Evolutionary conservation across 2,888 invertebrate species (phyloP).

Genomic region (Pollenia labialis): DNA sequence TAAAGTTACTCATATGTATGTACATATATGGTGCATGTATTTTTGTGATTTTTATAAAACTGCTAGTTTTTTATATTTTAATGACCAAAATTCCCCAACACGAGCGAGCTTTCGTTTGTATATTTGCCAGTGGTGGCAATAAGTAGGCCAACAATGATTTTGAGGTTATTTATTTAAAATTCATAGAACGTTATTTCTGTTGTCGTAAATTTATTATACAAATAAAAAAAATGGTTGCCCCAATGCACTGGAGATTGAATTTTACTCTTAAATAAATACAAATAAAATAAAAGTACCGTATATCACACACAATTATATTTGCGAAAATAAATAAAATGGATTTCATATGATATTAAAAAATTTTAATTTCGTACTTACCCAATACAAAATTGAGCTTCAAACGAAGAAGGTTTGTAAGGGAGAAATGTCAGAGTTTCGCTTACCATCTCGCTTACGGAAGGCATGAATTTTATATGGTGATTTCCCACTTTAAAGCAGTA

Average conservation of each 20-base stretch:
- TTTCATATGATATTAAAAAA: too few relatives aligned
- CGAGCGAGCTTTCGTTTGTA: slow-evolving; percentile 1
- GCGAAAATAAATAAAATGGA: background rate
- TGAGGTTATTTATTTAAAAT: slow-evolving; percentile 64
- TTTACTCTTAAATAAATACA: background rate
- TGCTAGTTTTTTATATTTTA: slow-evolving; percentile 53
- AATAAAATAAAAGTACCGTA: background rate
- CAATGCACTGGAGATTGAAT: slow-evolving; percentile 52
- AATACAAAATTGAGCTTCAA: too few relatives aligned
- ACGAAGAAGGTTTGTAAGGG: too few relatives aligned
- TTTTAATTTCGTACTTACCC: too few relatives aligned
- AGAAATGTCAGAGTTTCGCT: too few relatives aligned
- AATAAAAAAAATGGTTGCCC: slow-evolving; percentile 50
- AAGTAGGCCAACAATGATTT: slow-evolving; percentile 63
- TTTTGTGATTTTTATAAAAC: slow-evolving; percentile 38
- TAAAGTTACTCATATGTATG: background rate
- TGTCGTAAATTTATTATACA: slow-evolving; percentile 62
- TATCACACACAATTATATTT: background rate
- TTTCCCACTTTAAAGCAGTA: too few relatives aligned
- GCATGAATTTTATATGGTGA: too few relatives aligned
- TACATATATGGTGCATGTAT: slow-evolving; percentile 9
- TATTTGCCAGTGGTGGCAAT: slow-evolving; percentile 29
- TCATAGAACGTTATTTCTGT: slow-evolving; percentile 58
- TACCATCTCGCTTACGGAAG: too few relatives aligned
- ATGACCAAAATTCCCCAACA: slow-evolving; percentile 59